A percentile compares a stretch with the other conserved stretches of the same genome.
Conservation (phyloP, 2,888 invertebrate genomes). For the Athetis lepigone region DNA sequence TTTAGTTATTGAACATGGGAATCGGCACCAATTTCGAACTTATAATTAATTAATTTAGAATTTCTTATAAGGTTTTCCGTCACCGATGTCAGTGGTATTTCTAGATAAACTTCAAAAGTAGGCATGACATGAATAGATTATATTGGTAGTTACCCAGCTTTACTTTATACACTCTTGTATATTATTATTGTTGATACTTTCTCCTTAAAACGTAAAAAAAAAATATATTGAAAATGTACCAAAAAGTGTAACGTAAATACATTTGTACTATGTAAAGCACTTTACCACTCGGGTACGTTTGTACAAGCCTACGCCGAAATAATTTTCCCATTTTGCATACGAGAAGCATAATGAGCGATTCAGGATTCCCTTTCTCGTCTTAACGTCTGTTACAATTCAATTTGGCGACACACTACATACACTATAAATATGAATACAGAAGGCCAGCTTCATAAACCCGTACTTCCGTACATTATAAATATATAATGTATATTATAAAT, state of each 20-base stretch:
- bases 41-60: no score
- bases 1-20: no score
- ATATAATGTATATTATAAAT: no score
- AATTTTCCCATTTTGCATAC: slow-evolving; percentile 56
- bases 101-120: no score
- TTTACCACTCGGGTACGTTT: slow-evolving; percentile 34
- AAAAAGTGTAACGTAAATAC: not conserved
- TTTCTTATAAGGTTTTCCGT: no score
- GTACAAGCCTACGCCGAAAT: slow-evolving; percentile 46
- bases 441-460: no score
- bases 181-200: not conserved
- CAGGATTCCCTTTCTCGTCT: slow-evolving; percentile 53
- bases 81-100: no score
- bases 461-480: no score
- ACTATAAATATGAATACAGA: not conserved
- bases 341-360: slow-evolving; percentile 65
- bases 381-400: slow-evolving; percentile 62
- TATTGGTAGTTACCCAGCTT: no score
- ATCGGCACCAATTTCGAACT: no score
- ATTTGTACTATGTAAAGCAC: slow-evolving; percentile 17
- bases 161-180: no score
- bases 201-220: not conserved
- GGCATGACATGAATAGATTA: no score
- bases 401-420: slow-evolving; percentile 47
- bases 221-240: slow-evolving; percentile 11